phyloP scores from a whole-genome alignment of 2,888 invertebrate genomes.

The Dysmachus trigonus region DNA sequence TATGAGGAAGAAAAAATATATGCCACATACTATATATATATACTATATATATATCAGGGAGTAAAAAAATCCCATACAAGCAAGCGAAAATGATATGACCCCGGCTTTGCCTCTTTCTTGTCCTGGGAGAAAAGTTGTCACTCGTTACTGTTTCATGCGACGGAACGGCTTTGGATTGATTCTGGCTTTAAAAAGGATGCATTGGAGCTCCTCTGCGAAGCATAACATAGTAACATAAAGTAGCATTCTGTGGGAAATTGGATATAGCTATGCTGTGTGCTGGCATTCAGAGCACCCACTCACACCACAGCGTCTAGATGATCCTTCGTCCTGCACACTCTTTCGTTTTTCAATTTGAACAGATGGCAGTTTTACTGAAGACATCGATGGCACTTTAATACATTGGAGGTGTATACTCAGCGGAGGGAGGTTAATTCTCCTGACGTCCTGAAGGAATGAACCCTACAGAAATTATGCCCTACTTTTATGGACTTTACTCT shows the following conservation, averaged over 20 bases:
- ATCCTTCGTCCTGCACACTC: background rate
- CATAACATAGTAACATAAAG: background rate
- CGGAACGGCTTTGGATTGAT: background rate
- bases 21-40: too few relatives aligned
- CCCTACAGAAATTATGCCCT: background rate
- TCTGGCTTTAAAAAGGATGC: slow-evolving; percentile 3
- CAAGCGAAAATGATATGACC: slow-evolving; percentile 42
- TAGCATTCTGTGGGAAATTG: background rate
- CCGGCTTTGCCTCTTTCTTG: slow-evolving; percentile 42
- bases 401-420: background rate
- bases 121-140: slow-evolving; percentile 15
- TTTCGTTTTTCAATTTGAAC: background rate
- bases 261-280: background rate
- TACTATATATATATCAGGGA: background rate
- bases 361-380: background rate
- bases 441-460: background rate
- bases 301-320: too few relatives aligned
- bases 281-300: background rate
- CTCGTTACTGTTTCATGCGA: slow-evolving; percentile 22
- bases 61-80: background rate
- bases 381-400: background rate
- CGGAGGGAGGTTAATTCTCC: background rate
- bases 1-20: background rate
- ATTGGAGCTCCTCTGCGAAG: background rate
- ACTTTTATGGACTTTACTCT: background rate